A percentile compares a stretch with the other conserved stretches of the same genome.
Conservation (phyloP, 1,140 invertebrate species). For the Meloidogyne floridensis region DNA sequence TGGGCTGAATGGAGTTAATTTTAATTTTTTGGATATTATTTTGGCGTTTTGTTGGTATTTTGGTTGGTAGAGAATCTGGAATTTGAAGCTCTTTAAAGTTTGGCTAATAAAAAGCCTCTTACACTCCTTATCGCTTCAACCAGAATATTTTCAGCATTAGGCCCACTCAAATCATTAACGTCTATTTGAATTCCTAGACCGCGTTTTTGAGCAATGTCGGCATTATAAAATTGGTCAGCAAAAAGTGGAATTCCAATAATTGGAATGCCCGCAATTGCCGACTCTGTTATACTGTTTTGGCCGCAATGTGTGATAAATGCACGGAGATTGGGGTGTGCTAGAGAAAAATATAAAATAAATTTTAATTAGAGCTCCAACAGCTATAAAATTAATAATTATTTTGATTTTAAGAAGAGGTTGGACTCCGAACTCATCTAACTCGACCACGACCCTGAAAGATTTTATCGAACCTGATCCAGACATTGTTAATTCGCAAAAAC, state of each 20-base stretch:
- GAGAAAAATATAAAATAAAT: neutral
- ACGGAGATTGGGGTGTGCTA: constrained; percentile 74
- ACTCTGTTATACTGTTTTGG: constrained; percentile 73
- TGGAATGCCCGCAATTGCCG: constrained; percentile 72
- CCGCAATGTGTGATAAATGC: constrained; percentile 75
- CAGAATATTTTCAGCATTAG: constrained; percentile 21
- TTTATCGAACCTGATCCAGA: no score
- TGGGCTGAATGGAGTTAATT: constrained; percentile 22
- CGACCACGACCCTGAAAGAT: no score
- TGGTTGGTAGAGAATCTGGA: constrained; percentile 23
- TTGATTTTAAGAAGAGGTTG: neutral
- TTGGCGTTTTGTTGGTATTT: no score
- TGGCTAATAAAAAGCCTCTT: no score
- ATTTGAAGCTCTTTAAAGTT: constrained; percentile 3
- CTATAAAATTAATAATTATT: constrained; percentile 45
- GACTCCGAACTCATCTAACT: no score
- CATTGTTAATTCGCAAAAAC: no score
- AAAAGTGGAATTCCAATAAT: constrained; percentile 73
- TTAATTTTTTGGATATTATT: constrained; percentile 34
- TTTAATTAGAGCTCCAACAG: no score
- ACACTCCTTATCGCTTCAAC: neutral
- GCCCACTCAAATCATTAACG: constrained; percentile 42
- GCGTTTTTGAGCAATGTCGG: constrained; percentile 49
- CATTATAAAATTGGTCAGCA: constrained; percentile 72
- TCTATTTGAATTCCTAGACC: constrained; percentile 57